Evolutionary conservation across 2,888 invertebrate species (phyloP), one percentile per base, ranked within the genome.

Genomic region (Melanargia galathea): DNA sequence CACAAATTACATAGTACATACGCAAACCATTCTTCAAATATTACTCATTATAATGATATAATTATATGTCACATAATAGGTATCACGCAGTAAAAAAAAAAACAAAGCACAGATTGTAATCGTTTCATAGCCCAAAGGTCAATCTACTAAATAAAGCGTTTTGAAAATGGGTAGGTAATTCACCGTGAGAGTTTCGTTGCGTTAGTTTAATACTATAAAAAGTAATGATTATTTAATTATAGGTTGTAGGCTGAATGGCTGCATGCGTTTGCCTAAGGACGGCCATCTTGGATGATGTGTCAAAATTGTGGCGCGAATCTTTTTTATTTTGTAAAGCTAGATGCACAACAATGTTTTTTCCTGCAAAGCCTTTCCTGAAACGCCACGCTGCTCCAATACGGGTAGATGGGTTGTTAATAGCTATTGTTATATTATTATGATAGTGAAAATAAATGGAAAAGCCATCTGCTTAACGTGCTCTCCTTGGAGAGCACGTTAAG

Each of bases 151-250:
- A 43, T 43, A 43, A 48, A 51, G 33, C 35, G 59, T 60, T 64
- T 67, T 67, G 48, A 20, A 62, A 64, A 64, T 61, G 18, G 45
- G 20, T 45, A 45, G 45, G 13, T 46, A 46, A 62, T 64, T 33
- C 55, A 54, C 52, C 67, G 64, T 67, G 64, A 67, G 67, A 67
- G 62, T 62, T 62, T 26, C 24, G 43, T 55, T 63, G 59, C 59
- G 63, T 56, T 60, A 26, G 52, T 30, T n/a, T n/a, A n/a, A n/a
- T 62, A 45, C 60, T 64, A 35, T 52, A 60, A 64, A 68, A 62
- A 64, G 38, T 68, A 64, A 68, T 66, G 64, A 64, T 66, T 59
- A 68, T 68, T 66, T 68, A 68, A 68, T 68, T 64, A 64, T 58
- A 35, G 48, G 48, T 48, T 58, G 60, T 48, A 35, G 58, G 58